Conservation (phyloP, 1,140 invertebrate species). For the Drosophila watanabei region DNA sequence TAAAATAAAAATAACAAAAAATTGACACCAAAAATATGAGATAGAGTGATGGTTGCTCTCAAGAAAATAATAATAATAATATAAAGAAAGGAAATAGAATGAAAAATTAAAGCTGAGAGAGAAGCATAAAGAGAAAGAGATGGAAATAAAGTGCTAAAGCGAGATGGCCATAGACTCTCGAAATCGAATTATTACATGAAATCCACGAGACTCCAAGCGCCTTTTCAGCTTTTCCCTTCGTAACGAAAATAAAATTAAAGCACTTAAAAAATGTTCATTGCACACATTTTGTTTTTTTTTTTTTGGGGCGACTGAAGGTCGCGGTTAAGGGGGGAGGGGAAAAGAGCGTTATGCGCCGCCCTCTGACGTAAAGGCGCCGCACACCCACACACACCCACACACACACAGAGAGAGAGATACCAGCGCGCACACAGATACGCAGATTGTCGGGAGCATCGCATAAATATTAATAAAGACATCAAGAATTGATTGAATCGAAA, state of each 20-base stretch:
- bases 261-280: constrained; percentile 77
- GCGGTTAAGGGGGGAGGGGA: not conserved
- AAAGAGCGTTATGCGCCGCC: constrained; percentile 33
- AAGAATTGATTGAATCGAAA: constrained; percentile 76
- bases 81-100: not conserved
- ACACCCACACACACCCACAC: constrained; percentile 6
- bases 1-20: not conserved
- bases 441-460: constrained; percentile 58
- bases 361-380: constrained; percentile 41
- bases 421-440: constrained; percentile 26
- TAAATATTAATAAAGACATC: constrained; percentile 81
- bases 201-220: constrained; percentile 2
- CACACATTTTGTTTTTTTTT: constrained; percentile 44
- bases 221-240: constrained; percentile 1
- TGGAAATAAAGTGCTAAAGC: not conserved
- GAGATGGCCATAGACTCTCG: constrained; percentile 6
- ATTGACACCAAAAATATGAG: constrained; percentile 7
- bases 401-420: constrained; percentile 3
- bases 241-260: constrained; percentile 73
- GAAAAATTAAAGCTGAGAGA: not conserved
- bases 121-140: not conserved
- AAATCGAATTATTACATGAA: constrained; percentile 64
- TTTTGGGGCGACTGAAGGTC: constrained; percentile 27
- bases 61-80: not conserved
- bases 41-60: not conserved